phyloP scores from a whole-genome alignment of 2,113 vertebrate species.

The Salminus brasiliensis region DNA sequence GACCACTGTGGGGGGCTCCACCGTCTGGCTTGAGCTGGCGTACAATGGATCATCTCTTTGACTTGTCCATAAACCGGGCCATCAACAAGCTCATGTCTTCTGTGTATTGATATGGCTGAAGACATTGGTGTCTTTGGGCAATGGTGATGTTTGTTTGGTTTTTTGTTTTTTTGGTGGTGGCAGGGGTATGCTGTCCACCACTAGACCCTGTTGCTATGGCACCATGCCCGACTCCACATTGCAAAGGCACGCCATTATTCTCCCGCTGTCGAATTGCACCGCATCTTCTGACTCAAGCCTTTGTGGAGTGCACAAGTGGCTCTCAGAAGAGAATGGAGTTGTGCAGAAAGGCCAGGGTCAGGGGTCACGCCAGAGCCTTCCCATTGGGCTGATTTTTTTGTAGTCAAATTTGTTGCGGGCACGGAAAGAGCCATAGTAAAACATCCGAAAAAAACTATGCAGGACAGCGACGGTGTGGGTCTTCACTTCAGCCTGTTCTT shows the following conservation, averaged over 20 bases:
- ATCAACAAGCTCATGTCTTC: constrained; percentile 68
- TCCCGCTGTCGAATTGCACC: constrained; percentile 60
- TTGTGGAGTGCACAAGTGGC: constrained; percentile 79
- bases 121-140: background rate
- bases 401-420: constrained; percentile 76
- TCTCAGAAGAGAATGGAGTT: constrained; percentile 72
- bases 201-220: constrained; percentile 81
- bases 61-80: constrained; percentile 68
- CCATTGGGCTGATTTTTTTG: constrained; percentile 62
- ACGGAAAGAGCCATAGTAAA: constrained; percentile 73
- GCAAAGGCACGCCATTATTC: constrained; percentile 73
- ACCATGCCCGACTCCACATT: constrained; percentile 67
- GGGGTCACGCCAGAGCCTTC: constrained; percentile 70
- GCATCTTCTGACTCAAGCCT: constrained; percentile 75
- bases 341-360: constrained; percentile 72
- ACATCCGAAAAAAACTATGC: constrained; percentile 53
- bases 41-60: constrained; percentile 70
- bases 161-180: constrained; percentile 6
- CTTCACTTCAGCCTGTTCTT: background rate
- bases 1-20: constrained; percentile 23
- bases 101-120: constrained; percentile 62
- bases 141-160: too few species aligned
- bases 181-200: constrained; percentile 27
- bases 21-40: constrained; percentile 52
- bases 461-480: background rate